These are phyloP conservation scores for Numenius phaeopus DNA, from an alignment of 2,797 vertebrate species.

Conservation along the genomic window DNA sequence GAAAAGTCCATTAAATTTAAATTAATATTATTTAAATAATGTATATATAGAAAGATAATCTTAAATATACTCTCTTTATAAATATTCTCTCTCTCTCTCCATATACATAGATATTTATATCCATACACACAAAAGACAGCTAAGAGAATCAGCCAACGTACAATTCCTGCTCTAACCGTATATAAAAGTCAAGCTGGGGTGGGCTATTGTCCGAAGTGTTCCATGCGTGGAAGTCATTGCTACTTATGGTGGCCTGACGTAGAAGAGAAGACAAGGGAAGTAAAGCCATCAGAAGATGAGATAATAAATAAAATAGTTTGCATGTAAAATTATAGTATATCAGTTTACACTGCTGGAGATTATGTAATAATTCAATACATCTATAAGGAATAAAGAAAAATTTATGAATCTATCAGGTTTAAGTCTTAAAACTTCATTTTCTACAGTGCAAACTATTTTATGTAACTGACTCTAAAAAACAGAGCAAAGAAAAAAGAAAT, in stretches of 20 bases:
- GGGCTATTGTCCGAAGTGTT: accelerated
- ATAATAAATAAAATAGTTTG: background rate
- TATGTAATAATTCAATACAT: background rate
- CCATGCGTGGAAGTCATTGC: background rate
- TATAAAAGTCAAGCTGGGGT: background rate
- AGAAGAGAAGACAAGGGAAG: background rate
- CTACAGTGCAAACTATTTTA: background rate
- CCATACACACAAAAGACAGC: background rate
- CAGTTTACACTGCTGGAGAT: background rate
- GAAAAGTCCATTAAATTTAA: background rate
- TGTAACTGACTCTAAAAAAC: background rate
- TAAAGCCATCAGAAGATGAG: background rate
- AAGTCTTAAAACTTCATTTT: background rate
- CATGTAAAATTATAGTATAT: background rate
- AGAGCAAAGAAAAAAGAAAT: background rate
- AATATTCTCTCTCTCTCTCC: background rate
- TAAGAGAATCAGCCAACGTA: background rate
- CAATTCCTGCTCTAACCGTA: background rate
- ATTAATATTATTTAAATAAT: background rate
- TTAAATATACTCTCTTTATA: background rate
- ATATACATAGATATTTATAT: background rate
- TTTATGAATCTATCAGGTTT: background rate
- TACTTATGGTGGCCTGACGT: background rate
- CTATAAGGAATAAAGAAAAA: background rate
- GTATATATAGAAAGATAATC: background rate